Evolutionary conservation across 1,140 invertebrate genomes (phyloP).

Genomic region (Sesamia nonagrioides): DNA sequence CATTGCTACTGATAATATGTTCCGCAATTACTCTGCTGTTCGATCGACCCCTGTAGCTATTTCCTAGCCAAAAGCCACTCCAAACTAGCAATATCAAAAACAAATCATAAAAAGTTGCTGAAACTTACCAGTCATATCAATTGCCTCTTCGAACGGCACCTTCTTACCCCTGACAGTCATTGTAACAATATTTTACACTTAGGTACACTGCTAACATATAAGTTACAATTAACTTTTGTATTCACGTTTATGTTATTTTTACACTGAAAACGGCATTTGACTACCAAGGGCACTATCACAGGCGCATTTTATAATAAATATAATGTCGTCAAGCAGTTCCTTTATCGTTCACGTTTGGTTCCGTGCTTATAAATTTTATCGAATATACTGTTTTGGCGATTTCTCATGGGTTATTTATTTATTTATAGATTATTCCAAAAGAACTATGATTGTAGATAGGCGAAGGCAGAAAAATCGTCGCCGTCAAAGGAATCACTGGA

Average conservation of each 20-base stretch:
- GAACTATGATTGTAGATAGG: too few relatives aligned
- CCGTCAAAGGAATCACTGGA: too few relatives aligned
- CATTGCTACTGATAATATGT: too few relatives aligned
- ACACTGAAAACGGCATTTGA: not conserved
- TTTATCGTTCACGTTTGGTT: not conserved
- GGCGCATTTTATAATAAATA: not conserved
- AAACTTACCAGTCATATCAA: conserved; percentile 66
- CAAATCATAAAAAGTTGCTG: too few relatives aligned
- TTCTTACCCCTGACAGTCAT: conserved; percentile 62
- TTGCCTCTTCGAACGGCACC: conserved; percentile 66
- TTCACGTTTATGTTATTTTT: not conserved
- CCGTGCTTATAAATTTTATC: not conserved
- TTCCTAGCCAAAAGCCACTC: too few relatives aligned
- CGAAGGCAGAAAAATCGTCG: too few relatives aligned
- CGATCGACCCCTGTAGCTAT: too few relatives aligned
- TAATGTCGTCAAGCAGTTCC: not conserved
- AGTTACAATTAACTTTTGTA: not conserved
- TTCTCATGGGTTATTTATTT: too few relatives aligned
- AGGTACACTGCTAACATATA: conserved; percentile 3
- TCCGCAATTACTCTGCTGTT: too few relatives aligned
- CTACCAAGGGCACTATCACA: not conserved
- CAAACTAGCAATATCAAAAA: too few relatives aligned
- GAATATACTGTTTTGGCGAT: too few relatives aligned
- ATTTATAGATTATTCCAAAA: too few relatives aligned
- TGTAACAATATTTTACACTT: conserved; percentile 32